Evolutionary conservation across 2,113 vertebrate species (phyloP).

Genomic region (Hassar affinis): DNA sequence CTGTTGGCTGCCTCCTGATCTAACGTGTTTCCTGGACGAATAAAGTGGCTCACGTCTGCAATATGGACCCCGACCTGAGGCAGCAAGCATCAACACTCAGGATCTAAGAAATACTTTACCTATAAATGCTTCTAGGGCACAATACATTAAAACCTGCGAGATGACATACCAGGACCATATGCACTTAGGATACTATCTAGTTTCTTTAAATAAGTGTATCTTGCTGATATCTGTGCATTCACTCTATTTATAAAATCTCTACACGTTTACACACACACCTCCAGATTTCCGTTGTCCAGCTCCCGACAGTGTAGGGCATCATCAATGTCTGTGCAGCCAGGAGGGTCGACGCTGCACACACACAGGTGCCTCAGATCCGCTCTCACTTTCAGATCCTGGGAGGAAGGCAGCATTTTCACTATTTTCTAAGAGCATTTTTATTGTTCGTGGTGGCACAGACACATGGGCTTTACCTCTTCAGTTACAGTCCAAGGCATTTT

Average conservation of each 20-base stretch:
- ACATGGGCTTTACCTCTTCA: slow-evolving; percentile 71
- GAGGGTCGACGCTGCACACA: slow-evolving; percentile 96
- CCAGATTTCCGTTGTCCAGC: slow-evolving; percentile 85
- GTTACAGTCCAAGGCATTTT: slow-evolving; percentile 92
- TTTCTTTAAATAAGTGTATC: not conserved
- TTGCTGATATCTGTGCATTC: not conserved
- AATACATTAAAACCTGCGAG: not conserved
- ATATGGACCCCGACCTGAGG: slow-evolving; percentile 93
- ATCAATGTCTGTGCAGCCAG: slow-evolving; percentile 97
- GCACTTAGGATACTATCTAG: not conserved
- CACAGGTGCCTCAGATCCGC: slow-evolving; percentile 83
- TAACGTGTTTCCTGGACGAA: slow-evolving; percentile 90
- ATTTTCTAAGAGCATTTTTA: too few relatives aligned
- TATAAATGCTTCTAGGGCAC: not conserved
- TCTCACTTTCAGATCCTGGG: slow-evolving; percentile 83
- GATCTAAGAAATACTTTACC: not conserved
- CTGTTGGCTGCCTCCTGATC: slow-evolving; percentile 91
- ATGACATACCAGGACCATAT: not conserved
- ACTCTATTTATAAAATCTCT: not conserved
- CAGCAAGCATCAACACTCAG: not conserved
- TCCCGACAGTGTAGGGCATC: slow-evolving; percentile 90
- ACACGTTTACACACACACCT: slow-evolving; percentile 66
- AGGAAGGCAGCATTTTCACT: not conserved
- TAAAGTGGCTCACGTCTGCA: slow-evolving; percentile 97
- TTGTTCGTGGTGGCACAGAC: not conserved